phyloP scores from a whole-genome alignment of 2,888 invertebrate species.

The Cheilosia scutellata region DNA sequence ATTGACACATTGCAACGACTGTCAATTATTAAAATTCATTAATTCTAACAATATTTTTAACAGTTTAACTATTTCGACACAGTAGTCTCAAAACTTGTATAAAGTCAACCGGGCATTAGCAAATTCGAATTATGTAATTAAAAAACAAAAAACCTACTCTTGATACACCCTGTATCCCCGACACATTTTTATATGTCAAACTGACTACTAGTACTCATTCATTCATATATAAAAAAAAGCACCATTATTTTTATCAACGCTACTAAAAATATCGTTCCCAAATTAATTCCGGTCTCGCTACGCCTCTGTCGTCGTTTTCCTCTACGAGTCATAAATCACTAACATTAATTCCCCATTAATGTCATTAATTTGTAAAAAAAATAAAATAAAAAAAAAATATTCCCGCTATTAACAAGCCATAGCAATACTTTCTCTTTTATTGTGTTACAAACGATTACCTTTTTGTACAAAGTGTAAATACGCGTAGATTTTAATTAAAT shows the following conservation, averaged over 20 bases:
- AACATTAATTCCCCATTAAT: conserved; percentile 59
- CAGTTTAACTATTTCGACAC: too few relatives aligned
- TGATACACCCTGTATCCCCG: too few relatives aligned
- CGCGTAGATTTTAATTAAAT: conserved; percentile 40
- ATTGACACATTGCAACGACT: too few relatives aligned
- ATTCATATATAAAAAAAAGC: not conserved
- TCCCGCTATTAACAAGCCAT: conserved; percentile 61
- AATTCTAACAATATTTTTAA: too few relatives aligned
- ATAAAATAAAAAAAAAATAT: conserved; percentile 43
- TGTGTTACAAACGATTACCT: conserved; percentile 32
- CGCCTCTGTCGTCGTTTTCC: conserved; percentile 1
- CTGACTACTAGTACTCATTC: not conserved
- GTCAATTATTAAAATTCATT: too few relatives aligned
- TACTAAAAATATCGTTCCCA: not conserved
- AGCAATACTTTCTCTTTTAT: conserved; percentile 24
- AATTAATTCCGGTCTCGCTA: not conserved
- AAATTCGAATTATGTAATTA: too few relatives aligned
- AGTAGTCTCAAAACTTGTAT: too few relatives aligned
- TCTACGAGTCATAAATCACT: conserved; percentile 45
- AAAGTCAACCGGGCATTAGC: too few relatives aligned
- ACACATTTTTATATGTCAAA: not conserved
- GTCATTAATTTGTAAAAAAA: conserved; percentile 53
- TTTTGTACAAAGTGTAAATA: conserved; percentile 59
- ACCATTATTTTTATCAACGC: too few relatives aligned
- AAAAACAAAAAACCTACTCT: too few relatives aligned